These are phyloP conservation scores for Monarcha castaneiventris DNA, from an alignment of 2,113 vertebrate genomes.

Conservation along the genomic window DNA sequence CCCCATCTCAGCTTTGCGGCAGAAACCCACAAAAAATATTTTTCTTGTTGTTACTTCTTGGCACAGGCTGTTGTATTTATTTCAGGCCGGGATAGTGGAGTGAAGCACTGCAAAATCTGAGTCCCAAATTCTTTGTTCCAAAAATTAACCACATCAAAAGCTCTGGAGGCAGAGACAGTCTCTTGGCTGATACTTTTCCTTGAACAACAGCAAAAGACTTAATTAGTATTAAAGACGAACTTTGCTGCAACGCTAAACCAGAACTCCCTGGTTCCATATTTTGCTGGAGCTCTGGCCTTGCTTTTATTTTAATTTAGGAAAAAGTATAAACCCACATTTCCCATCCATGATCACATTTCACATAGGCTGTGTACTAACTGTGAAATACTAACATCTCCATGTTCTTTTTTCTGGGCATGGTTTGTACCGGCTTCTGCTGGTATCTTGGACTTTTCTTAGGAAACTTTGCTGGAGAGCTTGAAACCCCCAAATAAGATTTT, in stretches of 20 bases:
- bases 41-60: constrained; percentile 28
- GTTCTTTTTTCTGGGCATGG: not conserved
- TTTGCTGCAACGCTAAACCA: not conserved
- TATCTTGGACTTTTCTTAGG: not conserved
- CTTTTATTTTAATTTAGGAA: constrained; percentile 33
- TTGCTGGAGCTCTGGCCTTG: not conserved
- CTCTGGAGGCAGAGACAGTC: constrained; percentile 26
- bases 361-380: not conserved
- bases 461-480: not conserved
- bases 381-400: not conserved
- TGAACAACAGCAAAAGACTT: constrained; percentile 14
- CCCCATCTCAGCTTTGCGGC: not conserved
- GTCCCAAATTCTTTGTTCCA: constrained; percentile 32
- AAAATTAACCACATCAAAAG: constrained; percentile 56
- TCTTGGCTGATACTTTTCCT: constrained; percentile 25
- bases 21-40: constrained; percentile 34
- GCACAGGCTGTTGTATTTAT: not conserved
- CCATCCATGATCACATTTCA: not conserved
- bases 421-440: not conserved
- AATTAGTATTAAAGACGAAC: constrained; percentile 25
- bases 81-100: constrained; percentile 26
- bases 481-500: not conserved
- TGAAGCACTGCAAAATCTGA: constrained; percentile 15
- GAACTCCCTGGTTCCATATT: not conserved
- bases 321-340: constrained; percentile 9